phyloP scores from a whole-genome alignment of 2,797 vertebrate genomes.

The Enteromius thamalakanensis region DNA sequence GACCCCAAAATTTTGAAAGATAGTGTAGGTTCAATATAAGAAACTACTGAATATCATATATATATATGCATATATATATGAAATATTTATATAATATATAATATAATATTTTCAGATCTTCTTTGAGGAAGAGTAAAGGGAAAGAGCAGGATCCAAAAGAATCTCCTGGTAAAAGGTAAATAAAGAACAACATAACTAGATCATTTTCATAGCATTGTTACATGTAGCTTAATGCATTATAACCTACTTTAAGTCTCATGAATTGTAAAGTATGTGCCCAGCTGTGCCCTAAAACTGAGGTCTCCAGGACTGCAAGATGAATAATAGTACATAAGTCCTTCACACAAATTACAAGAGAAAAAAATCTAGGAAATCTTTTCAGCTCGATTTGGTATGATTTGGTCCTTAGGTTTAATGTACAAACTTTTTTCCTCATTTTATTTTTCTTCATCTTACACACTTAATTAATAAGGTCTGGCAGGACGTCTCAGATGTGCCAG shows the following conservation, averaged over 20 bases:
- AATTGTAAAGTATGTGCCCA: neutral
- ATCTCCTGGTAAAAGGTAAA: slow-evolving; percentile 81
- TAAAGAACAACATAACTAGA: neutral
- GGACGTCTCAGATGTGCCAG: slow-evolving; percentile 1
- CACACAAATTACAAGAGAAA: neutral
- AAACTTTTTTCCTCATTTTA: neutral
- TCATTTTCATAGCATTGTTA: too few species aligned
- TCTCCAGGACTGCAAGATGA: neutral
- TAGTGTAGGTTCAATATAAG: neutral
- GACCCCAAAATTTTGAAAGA: neutral
- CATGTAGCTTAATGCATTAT: too few species aligned
- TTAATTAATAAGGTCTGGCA: neutral
- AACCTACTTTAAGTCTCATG: too few species aligned
- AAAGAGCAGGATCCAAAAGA: slow-evolving; percentile 77
- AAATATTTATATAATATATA: too few species aligned
- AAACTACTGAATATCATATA: neutral
- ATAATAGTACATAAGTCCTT: neutral
- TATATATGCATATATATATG: too few species aligned
- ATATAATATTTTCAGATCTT: slow-evolving; percentile 68
- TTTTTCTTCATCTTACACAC: neutral
- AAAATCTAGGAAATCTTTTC: neutral
- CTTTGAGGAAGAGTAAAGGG: slow-evolving; percentile 74
- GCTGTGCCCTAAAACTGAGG: neutral
- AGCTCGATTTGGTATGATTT: neutral
- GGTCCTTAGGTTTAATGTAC: neutral